These are phyloP conservation scores for Struthio camelus DNA, from an alignment of 2,113 vertebrate species.

Conservation along the genomic window DNA sequence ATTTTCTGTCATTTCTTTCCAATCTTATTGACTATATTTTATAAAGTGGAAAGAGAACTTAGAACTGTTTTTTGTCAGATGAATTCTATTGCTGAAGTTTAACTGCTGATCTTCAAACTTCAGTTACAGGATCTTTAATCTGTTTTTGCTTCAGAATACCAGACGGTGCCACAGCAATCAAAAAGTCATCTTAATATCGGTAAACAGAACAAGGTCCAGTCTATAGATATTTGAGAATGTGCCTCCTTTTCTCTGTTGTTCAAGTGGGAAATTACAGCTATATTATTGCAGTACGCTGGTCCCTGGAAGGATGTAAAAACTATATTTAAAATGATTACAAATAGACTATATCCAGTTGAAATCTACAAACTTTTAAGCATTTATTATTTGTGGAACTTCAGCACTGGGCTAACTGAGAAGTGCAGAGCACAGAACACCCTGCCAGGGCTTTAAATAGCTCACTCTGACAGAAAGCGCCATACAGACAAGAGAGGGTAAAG, in stretches of 20 bases:
- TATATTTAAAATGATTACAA: background rate
- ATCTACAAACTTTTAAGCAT: background rate
- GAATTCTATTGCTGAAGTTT: background rate
- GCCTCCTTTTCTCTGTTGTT: background rate
- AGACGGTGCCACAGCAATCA: background rate
- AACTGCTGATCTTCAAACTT: background rate
- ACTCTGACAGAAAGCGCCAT: background rate
- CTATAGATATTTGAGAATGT: constrained; percentile 5
- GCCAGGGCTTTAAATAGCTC: background rate
- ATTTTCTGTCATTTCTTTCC: background rate
- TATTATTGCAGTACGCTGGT: constrained; percentile 17
- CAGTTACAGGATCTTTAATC: background rate
- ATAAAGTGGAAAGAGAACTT: background rate
- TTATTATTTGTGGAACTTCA: background rate
- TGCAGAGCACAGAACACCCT: background rate
- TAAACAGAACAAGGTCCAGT: background rate
- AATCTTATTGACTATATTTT: background rate
- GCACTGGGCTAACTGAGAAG: background rate
- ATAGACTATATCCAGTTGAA: background rate
- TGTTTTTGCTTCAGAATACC: background rate
- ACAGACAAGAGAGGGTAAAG: background rate
- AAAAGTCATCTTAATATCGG: background rate
- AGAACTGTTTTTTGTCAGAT: background rate
- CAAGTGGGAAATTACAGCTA: constrained; percentile 22
- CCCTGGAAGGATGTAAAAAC: background rate